These are phyloP conservation scores for Rhopalosiphum maidis DNA, from an alignment of 1,140 invertebrate genomes.

Conservation along the genomic window DNA sequence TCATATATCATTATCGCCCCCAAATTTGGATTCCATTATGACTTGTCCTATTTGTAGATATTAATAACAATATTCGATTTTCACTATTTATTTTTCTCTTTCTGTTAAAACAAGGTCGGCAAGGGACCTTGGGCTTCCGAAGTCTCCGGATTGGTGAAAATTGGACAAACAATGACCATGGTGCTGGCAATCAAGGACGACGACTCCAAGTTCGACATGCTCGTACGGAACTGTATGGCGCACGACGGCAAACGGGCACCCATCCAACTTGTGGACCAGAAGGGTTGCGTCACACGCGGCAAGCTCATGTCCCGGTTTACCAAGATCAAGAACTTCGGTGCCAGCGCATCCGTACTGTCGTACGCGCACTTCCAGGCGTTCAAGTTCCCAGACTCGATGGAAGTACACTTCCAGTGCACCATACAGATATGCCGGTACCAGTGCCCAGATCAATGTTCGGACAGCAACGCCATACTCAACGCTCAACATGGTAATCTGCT, in stretches of 20 bases:
- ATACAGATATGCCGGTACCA: conserved; percentile 93
- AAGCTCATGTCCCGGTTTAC: conserved; percentile 94
- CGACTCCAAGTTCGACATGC: conserved; percentile 95
- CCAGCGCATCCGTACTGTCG: conserved; percentile 87
- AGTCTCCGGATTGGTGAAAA: conserved; percentile 92
- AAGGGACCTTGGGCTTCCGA: conserved; percentile 96
- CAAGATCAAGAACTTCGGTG: conserved; percentile 94
- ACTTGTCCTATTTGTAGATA: too few relatives aligned
- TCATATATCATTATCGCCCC: too few relatives aligned
- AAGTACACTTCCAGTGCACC: conserved; percentile 95
- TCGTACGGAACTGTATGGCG: conserved; percentile 91
- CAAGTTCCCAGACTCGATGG: conserved; percentile 96
- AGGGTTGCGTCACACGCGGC: conserved; percentile 88
- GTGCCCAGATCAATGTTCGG: conserved; percentile 88
- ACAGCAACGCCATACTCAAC: conserved; percentile 64
- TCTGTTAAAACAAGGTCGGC: conserved; percentile 69
- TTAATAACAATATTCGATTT: neutral
- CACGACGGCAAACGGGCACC: conserved; percentile 92
- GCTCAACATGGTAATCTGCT: conserved; percentile 59
- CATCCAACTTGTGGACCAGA: conserved; percentile 93
- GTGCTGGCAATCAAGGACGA: conserved; percentile 95
- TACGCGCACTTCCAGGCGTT: conserved; percentile 95
- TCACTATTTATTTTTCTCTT: neutral
- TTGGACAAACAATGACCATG: conserved; percentile 97
- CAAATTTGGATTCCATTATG: neutral